These are phyloP conservation scores for Otus scops DNA, from an alignment of 2,797 vertebrate genomes.

Conservation along the genomic window DNA sequence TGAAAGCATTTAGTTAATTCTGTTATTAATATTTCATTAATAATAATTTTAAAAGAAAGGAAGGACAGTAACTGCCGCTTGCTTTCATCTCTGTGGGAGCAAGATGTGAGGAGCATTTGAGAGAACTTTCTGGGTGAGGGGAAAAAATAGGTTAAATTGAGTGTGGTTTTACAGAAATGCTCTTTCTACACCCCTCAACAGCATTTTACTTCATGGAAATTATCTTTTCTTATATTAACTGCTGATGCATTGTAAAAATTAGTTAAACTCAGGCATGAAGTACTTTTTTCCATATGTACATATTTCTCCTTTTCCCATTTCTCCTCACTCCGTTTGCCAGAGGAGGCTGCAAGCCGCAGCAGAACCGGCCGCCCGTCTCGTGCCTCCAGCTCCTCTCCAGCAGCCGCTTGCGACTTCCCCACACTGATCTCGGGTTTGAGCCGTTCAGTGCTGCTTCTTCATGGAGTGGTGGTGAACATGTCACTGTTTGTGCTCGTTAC, in stretches of 20 bases:
- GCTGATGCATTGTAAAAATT: background rate
- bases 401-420: background rate
- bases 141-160: background rate
- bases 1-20: background rate
- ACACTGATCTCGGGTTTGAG: background rate
- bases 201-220: background rate
- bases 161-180: background rate
- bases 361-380: background rate
- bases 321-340: background rate
- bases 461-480: background rate
- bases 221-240: background rate
- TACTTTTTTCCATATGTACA: background rate
- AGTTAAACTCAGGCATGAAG: background rate
- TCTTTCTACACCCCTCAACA: background rate
- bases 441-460: background rate
- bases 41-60: background rate
- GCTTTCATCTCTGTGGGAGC: background rate
- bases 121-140: background rate
- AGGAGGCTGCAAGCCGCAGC: background rate
- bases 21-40: background rate
- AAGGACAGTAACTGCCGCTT: background rate
- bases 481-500: background rate
- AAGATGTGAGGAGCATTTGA: background rate
- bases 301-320: background rate
- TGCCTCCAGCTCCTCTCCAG: background rate